Evolutionary conservation across 2,113 vertebrate genomes (phyloP).

Genomic region (Gulo gulo): DNA sequence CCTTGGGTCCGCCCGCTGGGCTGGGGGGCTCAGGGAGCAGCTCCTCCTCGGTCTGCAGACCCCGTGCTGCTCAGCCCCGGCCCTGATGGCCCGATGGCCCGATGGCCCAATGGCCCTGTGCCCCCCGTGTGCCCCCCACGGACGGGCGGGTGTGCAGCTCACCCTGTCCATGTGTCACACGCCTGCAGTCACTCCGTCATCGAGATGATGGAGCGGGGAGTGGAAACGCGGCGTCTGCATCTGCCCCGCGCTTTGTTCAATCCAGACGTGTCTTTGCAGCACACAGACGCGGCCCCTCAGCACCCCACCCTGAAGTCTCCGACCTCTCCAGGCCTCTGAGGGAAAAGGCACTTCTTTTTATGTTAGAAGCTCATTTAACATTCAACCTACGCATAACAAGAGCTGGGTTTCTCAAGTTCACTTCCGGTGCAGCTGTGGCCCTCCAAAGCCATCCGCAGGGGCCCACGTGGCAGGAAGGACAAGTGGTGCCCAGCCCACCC

Average conservation of each 20-base stretch:
- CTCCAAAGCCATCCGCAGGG: fast-evolving
- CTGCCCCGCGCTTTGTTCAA: not conserved
- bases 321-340: not conserved
- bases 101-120: no score
- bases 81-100: no score
- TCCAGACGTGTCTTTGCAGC: no score
- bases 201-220: not conserved
- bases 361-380: not conserved
- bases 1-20: not conserved
- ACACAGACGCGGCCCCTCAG: no score
- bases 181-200: no score
- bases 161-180: fast-evolving
- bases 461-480: not conserved
- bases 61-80: not conserved
- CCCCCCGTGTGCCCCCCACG: no score
- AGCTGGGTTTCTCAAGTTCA: no score
- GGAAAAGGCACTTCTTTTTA: fast-evolving
- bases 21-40: not conserved
- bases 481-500: fast-evolving
- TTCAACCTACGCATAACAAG: not conserved
- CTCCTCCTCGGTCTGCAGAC: not conserved
- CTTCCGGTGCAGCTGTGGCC: not conserved
- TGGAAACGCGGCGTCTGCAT: no score
- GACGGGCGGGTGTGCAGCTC: not conserved
- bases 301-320: not conserved